These are phyloP conservation scores for Drymodes brunneopygia DNA, from an alignment of 2,113 vertebrate genomes.

Conservation along the genomic window DNA sequence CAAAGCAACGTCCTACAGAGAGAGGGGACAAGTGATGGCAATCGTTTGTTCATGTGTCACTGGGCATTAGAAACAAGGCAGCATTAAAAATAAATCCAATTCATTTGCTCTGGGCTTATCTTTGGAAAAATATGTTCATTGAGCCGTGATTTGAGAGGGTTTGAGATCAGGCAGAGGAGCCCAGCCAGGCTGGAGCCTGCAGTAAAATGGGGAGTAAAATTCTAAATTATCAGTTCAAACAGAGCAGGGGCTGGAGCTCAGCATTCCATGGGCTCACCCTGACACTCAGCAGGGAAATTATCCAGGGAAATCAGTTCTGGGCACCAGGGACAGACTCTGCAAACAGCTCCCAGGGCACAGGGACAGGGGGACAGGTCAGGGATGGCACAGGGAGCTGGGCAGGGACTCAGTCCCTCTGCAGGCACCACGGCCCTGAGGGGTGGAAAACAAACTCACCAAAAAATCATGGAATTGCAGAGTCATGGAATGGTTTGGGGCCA, in stretches of 20 bases:
- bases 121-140: conserved; percentile 15
- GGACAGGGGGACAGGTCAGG: neutral
- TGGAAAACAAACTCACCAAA: neutral
- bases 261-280: neutral
- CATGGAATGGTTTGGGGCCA: rapidly evolving
- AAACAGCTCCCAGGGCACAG: neutral
- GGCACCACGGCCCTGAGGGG: neutral
- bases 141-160: conserved; percentile 9
- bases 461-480: neutral
- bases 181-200: neutral
- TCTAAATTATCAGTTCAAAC: neutral
- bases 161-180: neutral
- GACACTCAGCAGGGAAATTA: neutral
- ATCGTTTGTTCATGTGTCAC: conserved; percentile 44
- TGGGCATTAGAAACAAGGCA: conserved; percentile 34
- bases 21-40: conserved; percentile 27
- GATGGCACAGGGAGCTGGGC: rapidly evolving
- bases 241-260: neutral
- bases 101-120: conserved; percentile 56
- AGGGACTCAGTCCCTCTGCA: rapidly evolving
- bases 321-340: rapidly evolving
- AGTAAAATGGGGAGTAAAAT: neutral
- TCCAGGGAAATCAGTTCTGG: neutral
- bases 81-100: conserved; percentile 54
- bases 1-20: conserved; percentile 10